Percentiles rank a stretch among this genome's conserved stretches.
Evolutionary conservation across 1,140 invertebrate genomes (phyloP).

Genomic region (Drosophila lini): DNA sequence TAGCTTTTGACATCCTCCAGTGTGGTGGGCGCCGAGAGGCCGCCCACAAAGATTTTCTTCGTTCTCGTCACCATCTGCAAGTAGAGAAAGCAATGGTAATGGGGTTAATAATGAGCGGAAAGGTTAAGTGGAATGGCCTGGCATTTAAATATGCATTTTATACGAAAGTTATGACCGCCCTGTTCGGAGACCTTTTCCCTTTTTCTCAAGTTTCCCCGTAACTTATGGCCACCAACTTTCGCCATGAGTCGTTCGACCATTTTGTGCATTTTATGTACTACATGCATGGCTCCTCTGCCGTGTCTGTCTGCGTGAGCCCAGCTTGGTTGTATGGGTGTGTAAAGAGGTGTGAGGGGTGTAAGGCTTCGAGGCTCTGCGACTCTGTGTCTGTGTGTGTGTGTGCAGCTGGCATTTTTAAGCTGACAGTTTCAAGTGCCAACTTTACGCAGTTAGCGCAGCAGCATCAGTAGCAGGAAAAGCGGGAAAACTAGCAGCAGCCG

Average conservation of each 20-base stretch:
- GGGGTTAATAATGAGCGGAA: slow-evolving; percentile 41
- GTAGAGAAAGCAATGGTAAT: background rate
- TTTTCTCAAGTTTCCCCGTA: slow-evolving; percentile 44
- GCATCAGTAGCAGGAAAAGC: slow-evolving; percentile 17
- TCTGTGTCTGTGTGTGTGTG: slow-evolving; percentile 33
- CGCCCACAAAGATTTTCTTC: slow-evolving; percentile 99
- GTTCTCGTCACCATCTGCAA: slow-evolving; percentile 99
- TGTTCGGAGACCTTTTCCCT: background rate
- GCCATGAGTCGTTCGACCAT: slow-evolving; percentile 73
- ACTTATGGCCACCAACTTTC: slow-evolving; percentile 76
- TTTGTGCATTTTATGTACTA: slow-evolving; percentile 80
- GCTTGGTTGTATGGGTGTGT: slow-evolving; percentile 9
- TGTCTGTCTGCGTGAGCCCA: background rate
- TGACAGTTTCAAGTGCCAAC: slow-evolving; percentile 82
- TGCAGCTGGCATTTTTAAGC: slow-evolving; percentile 81
- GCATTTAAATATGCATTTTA: slow-evolving; percentile 79
- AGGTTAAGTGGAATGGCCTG: slow-evolving; percentile 58
- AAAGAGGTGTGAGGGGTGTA: background rate
- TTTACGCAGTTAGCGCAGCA: slow-evolving; percentile 80
- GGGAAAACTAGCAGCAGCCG: slow-evolving; percentile 33
- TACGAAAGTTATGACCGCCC: slow-evolving; percentile 65
- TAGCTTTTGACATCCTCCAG: slow-evolving; percentile 99
- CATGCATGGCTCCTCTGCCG: slow-evolving; percentile 47
- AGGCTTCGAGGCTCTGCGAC: background rate
- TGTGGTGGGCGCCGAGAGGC: slow-evolving; percentile 98